Conservation (phyloP, 1,140 invertebrate genomes). For the Batillaria attramentaria region DNA sequence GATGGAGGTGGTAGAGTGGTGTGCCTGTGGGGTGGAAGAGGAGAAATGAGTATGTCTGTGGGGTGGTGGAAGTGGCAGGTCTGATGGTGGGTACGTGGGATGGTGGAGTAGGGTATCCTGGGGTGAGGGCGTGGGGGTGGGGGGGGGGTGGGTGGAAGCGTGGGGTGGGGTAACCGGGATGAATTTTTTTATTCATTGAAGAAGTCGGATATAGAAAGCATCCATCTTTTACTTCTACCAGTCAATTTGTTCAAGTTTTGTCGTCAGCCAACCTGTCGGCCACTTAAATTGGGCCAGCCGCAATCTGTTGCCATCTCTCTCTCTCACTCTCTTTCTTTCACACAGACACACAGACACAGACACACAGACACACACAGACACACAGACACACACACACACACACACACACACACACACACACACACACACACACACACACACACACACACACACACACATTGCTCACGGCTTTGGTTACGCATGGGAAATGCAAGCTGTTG, state of each 20-base stretch:
- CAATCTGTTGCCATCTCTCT: not conserved
- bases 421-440: conserved; percentile 18
- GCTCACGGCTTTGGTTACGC: too few species aligned
- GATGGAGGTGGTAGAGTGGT: not conserved
- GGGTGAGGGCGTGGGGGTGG: too few species aligned
- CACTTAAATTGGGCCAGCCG: not conserved
- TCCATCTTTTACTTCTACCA: not conserved
- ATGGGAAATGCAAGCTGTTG: too few species aligned
- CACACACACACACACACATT: not conserved
- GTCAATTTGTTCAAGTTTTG: not conserved
- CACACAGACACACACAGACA: conserved; percentile 11
- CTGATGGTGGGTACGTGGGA: too few species aligned
- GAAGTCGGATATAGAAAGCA: not conserved
- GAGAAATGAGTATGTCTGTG: too few species aligned
- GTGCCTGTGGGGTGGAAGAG: not conserved
- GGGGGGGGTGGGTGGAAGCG: not conserved
- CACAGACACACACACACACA: conserved; percentile 17
- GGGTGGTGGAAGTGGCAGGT: too few species aligned
- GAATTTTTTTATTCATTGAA: not conserved
- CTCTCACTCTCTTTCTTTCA: not conserved
- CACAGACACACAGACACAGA: conserved; percentile 17
- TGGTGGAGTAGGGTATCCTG: too few species aligned
- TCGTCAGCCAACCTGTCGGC: not conserved
- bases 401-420: conserved; percentile 19
- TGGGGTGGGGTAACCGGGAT: not conserved